Conservation (phyloP, 2,797 vertebrate genomes). For the Aldrovandia affinis region DNA sequence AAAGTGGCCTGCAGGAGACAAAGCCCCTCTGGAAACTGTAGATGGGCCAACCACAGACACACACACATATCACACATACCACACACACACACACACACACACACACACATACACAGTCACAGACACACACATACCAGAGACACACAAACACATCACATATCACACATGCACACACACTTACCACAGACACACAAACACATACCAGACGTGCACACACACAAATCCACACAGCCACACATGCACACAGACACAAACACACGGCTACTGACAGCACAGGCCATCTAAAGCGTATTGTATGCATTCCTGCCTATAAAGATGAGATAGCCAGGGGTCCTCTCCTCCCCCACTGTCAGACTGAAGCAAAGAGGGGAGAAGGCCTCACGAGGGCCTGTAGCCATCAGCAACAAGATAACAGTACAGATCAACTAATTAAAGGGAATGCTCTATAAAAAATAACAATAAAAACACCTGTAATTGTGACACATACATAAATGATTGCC, state of each 20-base stretch:
- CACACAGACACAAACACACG: neutral
- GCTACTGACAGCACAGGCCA: neutral
- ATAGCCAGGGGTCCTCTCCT: neutral
- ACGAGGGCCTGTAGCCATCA: neutral
- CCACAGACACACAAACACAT: neutral
- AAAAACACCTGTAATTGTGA: too few relatives aligned
- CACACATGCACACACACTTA: too few relatives aligned
- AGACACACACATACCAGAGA: neutral
- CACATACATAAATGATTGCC: neutral
- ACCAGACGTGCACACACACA: too few relatives aligned
- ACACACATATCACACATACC: neutral
- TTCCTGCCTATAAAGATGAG: neutral
- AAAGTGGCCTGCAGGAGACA: neutral
- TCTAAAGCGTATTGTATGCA: neutral
- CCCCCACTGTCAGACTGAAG: neutral
- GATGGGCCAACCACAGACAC: neutral
- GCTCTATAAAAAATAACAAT: neutral
- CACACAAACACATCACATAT: neutral
- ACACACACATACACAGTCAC: constrained; percentile 5
- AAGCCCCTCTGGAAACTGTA: neutral
- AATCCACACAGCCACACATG: constrained; percentile 2
- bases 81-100: neutral
- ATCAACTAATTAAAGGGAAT: neutral
- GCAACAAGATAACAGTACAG: neutral
- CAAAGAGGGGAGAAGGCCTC: neutral